Evolutionary conservation across 2,113 vertebrate species (phyloP).

Genomic region (Callithrix jacchus): DNA sequence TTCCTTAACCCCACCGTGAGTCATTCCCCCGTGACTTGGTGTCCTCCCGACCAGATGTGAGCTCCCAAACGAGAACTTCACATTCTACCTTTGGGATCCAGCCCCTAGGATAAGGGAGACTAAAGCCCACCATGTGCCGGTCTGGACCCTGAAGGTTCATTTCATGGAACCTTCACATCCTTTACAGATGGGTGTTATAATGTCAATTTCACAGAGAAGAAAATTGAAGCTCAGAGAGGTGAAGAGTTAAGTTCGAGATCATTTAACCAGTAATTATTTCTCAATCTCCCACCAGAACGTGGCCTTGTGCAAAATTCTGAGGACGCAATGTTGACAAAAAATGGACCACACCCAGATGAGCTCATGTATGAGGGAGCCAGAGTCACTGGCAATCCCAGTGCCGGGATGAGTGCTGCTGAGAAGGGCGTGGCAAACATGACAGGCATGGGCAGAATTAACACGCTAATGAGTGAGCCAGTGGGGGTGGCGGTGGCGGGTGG

Average conservation of each 20-base stretch:
- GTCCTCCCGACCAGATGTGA: no score
- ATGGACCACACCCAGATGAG: background rate
- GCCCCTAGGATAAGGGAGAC: background rate
- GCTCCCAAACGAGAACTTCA: background rate
- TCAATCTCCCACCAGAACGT: background rate
- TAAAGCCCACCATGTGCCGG: background rate
- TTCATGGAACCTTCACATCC: background rate
- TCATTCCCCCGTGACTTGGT: background rate
- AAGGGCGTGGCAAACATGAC: background rate
- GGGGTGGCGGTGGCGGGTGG: no score
- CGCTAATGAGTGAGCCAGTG: background rate
- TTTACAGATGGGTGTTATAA: background rate
- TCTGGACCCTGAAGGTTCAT: background rate
- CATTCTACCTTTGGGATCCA: background rate
- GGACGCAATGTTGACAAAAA: background rate
- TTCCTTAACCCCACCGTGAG: background rate
- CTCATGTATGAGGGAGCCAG: background rate
- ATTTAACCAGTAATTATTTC: background rate
- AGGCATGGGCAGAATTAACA: background rate
- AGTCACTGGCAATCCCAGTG: background rate
- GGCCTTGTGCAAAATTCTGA: background rate
- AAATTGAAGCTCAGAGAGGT: background rate
- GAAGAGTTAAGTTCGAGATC: background rate
- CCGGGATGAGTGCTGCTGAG: fast-evolving
- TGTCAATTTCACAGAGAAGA: conserved; percentile 3